These are phyloP conservation scores for Rhyacophila evoluta DNA, from an alignment of 2,888 invertebrate genomes.

Conservation along the genomic window DNA sequence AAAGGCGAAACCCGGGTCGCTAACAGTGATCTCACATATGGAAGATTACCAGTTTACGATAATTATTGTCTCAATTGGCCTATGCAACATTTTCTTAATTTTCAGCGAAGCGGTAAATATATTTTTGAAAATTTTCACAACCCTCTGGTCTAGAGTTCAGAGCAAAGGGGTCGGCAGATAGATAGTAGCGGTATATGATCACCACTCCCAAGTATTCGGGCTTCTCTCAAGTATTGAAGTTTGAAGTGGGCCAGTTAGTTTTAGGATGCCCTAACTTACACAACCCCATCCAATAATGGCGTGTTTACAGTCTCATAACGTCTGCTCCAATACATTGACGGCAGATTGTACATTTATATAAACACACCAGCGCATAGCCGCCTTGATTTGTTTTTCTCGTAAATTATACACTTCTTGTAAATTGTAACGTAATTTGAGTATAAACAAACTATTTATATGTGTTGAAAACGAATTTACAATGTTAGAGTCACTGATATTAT, in stretches of 20 bases:
- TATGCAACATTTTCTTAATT: no score
- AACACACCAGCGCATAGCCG: neutral
- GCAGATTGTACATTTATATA: neutral
- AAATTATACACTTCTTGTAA: no score
- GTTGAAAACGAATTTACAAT: no score
- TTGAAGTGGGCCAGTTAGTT: constrained; percentile 42
- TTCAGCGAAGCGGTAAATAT: no score
- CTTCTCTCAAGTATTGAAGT: constrained; percentile 38
- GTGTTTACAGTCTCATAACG: neutral
- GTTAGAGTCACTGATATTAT: no score
- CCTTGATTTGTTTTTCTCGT: neutral
- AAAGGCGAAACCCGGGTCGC: no score
- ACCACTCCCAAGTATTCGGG: constrained; percentile 4
- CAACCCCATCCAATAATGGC: neutral
- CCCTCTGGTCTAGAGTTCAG: neutral
- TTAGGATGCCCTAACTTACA: neutral
- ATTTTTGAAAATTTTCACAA: no score
- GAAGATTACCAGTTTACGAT: no score
- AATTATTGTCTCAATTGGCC: no score
- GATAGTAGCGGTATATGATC: neutral
- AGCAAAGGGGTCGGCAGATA: neutral
- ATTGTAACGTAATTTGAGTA: no score
- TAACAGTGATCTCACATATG: no score
- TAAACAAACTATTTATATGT: no score
- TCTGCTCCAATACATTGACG: neutral